These are phyloP conservation scores for Ophiodon elongatus DNA, from an alignment of 2,113 vertebrate genomes.

Conservation along the genomic window DNA sequence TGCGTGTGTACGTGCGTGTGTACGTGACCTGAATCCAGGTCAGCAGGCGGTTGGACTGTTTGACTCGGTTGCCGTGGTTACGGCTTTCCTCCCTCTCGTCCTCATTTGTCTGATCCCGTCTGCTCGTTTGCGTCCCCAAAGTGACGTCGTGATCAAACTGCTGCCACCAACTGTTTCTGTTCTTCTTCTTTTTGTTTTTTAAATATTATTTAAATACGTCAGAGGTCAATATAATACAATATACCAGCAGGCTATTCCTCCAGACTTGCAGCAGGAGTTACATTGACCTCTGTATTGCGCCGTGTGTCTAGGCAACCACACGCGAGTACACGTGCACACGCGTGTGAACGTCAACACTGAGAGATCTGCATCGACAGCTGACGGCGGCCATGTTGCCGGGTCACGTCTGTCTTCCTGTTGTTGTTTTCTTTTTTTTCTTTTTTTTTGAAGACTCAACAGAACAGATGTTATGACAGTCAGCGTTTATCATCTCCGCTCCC, in stretches of 20 bases:
- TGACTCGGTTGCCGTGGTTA: not conserved
- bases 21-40: not conserved
- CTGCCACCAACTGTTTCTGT: not conserved
- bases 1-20: too few relatives aligned
- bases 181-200: not conserved
- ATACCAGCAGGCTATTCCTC: too few relatives aligned
- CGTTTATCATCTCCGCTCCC: conserved; percentile 44
- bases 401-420: conserved; percentile 33
- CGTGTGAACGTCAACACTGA: not conserved
- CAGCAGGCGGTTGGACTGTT: not conserved
- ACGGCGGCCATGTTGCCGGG: conserved; percentile 28
- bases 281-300: too few relatives aligned
- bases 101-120: too few relatives aligned
- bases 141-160: not conserved
- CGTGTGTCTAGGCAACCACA: too few relatives aligned
- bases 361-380: conserved; percentile 27
- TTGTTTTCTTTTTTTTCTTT: not conserved
- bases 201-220: not conserved
- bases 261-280: too few relatives aligned
- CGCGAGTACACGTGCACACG: not conserved
- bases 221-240: too few relatives aligned
- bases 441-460: conserved; percentile 30
- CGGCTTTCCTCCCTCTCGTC: not conserved
- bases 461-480: conserved; percentile 64
- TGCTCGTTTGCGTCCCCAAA: not conserved